These are phyloP conservation scores for Muntiacus muntjak DNA, from an alignment of 2,113 vertebrate genomes.

Conservation along the genomic window DNA sequence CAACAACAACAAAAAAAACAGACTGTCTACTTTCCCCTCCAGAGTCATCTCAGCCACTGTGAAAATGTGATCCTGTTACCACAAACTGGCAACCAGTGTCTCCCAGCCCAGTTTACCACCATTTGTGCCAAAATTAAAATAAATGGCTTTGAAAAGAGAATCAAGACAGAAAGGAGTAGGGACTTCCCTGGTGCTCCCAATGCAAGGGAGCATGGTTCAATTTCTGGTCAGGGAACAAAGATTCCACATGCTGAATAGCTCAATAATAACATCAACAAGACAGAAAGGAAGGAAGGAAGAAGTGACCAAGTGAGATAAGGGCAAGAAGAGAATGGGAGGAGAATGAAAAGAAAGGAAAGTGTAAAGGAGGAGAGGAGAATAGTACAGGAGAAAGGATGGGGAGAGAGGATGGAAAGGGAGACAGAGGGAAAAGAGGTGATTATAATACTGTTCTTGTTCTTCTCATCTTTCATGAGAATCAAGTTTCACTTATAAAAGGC, in stretches of 20 bases:
- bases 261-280: neutral
- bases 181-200: neutral
- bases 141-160: slow-evolving; percentile 36
- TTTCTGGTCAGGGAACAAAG: neutral
- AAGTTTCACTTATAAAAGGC: neutral
- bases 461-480: neutral
- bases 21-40: slow-evolving; percentile 26
- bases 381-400: neutral
- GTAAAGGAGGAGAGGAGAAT: neutral
- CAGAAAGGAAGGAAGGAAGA: neutral
- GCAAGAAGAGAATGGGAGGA: neutral
- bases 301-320: neutral
- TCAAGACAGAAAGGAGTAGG: neutral
- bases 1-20: neutral
- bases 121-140: neutral
- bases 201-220: neutral
- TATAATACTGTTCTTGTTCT: neutral
- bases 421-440: neutral
- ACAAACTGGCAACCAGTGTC: slow-evolving; percentile 37
- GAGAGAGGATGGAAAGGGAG: neutral
- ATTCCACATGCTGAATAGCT: neutral
- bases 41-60: slow-evolving; percentile 67
- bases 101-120: neutral
- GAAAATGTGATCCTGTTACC: slow-evolving; percentile 67
- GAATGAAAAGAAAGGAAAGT: neutral